Evolutionary conservation across 2,113 vertebrate genomes (phyloP), one percentile per base, ranked within the genome.

Genomic region (Oreochromis spilurus): DNA sequence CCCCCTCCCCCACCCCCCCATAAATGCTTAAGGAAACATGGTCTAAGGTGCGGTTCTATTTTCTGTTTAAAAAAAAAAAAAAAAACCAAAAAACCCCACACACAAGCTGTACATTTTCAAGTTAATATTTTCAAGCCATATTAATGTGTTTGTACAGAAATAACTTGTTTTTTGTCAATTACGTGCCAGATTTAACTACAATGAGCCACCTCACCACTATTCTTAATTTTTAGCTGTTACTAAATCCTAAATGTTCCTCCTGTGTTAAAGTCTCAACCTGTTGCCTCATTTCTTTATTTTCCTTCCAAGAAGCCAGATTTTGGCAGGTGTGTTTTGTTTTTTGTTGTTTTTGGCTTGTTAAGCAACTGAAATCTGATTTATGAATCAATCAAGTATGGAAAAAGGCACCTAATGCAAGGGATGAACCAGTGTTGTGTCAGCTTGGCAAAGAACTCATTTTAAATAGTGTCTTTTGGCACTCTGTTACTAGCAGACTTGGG

Each of bases 1-100:
- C 88, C 85, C 55, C 57, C 43, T 40, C 38, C 38, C 21, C 10
- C 21, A 2, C 21, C 21, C 21, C 2, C 21, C 60, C 90, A 93
- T 96, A 93, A 95, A 95, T 91, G 53, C 83, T 92, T 85, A 93
- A 91, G 89, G 85, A 93, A 92, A 91, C 57, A 86, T 79, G 82
- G 26, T 86, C 62, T 43, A 54, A 29, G 38, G 38, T 72, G 26
- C 21, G 53, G n/a, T 65, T 89, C 82, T 84, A 26, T 26, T 24
- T 85, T 19, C 13, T 16, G 6, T 53, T n/a, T n/a, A n/a, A n/a
- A n/a, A n/a, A n/a, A n/a, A n/a, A n/a, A n/a, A n/a, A n/a, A n/a
- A n/a, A n/a, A n/a, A 26, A 26, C 26, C 3, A 26, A 26, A 26
- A 26, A 26, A 26, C 26, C 26, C 26, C 31, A n/a, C n/a, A 67